These are phyloP conservation scores for Zoanthus sociatus DNA, from an alignment of 92 coral and sea anemone species.

Conservation along the genomic window DNA sequence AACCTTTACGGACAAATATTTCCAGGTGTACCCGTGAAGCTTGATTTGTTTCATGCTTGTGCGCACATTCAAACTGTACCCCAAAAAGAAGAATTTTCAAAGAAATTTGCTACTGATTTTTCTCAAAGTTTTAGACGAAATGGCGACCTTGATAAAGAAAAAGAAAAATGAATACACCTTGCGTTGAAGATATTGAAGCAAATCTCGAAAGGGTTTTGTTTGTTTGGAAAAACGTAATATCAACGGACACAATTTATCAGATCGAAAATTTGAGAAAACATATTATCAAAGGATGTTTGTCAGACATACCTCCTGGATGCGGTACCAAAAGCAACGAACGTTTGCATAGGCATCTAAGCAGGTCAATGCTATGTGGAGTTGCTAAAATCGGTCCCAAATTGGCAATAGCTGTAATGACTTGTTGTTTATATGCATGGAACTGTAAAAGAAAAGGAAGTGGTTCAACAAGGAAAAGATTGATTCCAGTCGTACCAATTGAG, in stretches of 20 bases:
- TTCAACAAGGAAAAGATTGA: neutral
- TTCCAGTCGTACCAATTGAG: slow-evolving; percentile 51
- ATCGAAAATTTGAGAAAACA: slow-evolving; percentile 66
- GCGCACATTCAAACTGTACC: slow-evolving; percentile 51
- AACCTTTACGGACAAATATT: slow-evolving; percentile 50
- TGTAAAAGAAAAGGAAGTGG: slow-evolving; percentile 46
- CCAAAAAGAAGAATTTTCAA: slow-evolving; percentile 20
- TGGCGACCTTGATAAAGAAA: slow-evolving; percentile 53
- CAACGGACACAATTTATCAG: slow-evolving; percentile 44
- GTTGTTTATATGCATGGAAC: slow-evolving; percentile 41
- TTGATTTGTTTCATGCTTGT: slow-evolving; percentile 71
- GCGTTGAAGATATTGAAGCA: slow-evolving; percentile 47
- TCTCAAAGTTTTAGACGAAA: slow-evolving; percentile 58
- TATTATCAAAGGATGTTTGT: slow-evolving; percentile 67
- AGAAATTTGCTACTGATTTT: slow-evolving; percentile 66
- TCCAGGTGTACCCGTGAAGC: slow-evolving; percentile 63
- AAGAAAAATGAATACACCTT: slow-evolving; percentile 54
- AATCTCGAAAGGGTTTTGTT: slow-evolving; percentile 63
- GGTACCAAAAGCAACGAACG: slow-evolving; percentile 78
- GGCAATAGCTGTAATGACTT: slow-evolving; percentile 42
- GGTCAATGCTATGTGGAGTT: slow-evolving; percentile 70
- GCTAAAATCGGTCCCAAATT: slow-evolving; percentile 60
- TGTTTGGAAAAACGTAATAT: slow-evolving; percentile 28
- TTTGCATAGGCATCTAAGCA: slow-evolving; percentile 63
- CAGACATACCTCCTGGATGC: slow-evolving; percentile 70